Evolutionary conservation across 1,140 invertebrate species (phyloP), one percentile per base, ranked within the genome.

Genomic region (Ylistrum balloti): DNA sequence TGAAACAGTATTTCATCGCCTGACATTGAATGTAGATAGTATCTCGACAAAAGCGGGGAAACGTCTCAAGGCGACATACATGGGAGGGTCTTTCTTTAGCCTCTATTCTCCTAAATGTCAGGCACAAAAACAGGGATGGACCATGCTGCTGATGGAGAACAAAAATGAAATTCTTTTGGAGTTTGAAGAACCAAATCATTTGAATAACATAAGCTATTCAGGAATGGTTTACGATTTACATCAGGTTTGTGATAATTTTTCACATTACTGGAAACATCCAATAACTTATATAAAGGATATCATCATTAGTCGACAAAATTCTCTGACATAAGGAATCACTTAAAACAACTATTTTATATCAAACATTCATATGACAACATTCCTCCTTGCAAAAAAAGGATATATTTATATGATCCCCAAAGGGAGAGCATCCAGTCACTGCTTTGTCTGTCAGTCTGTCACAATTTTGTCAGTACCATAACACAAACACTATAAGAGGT

Each of bases 151-250:
- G 28, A n/a, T 74, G 56, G 56, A 74, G 11, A 74, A 11, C n/a
- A 28, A 22, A 0, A 11, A n/a, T n/a, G 56, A 17, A 28, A 28
- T 74, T 86, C 91, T 74, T 7, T 22, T 95, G 20, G 56, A 87
- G 22, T 95, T 94, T 85, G 89, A 94, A 15, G 88, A 94, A 88
- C 93, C 89, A 15, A 92, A 91, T 2, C 93, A 94, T 5, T 87
- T 94, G 11, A 93, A 91, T 22, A 95, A 95, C 88, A 93, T 95
- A 38, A 95, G 93, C 85, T 95, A 93, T 85, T 90, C 89, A 17
- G 92, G 93, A 85, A 90, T 87, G n/a, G 93, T 95, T 90, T 17
- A 94, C 95, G 91, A 86, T 92, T 86, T 95, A 95, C 93, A 93
- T 92, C 93, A 34, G 32, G 41, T 33, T 17, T 7, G 33, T 20